Base-by-base conservation (phyloP, 2,888 invertebrate genomes). In the Tachina grossa region DNA sequence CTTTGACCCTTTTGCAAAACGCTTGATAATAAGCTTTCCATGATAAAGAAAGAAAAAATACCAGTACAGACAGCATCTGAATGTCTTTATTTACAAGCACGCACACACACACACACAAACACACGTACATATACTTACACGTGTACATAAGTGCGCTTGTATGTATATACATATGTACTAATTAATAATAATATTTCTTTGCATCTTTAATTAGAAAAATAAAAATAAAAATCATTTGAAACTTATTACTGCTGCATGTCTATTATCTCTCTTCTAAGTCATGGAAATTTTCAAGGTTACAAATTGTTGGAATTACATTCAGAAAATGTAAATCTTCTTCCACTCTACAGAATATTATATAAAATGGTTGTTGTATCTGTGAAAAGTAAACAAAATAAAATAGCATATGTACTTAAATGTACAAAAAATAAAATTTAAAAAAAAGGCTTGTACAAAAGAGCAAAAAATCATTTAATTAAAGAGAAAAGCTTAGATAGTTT, bases 201-300 rank as follows among this genome's bases (percentile, higher is more conserved):
- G 72, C 83, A 85, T 85, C 77, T 85, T 82, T 74, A 72, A 82
- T 82, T 85, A 85, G 74, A 85, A 85, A 85, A 63, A 47, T 72
- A 49, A 72, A 71, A 74, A 45, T 76, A 72, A 72, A 63, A 63
- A 16, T 55, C 14, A 72, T 59, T 39, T 76, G 66, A 72, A 63
- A 63, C 22, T 55, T 9, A 72, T 59, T 39, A 75, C 22, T 65
- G 19, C 81, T 82, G 72, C 77, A 72, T 43, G 69, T 85, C 79
- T 83, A 83, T 85, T 79, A 83, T 83, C 85, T 76, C 79, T 81
- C 81, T 71, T 72, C 71, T 83, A 85, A 85, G 83, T 85, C 85
- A 83, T 85, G 85, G 83, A 85, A 85, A 83, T 85, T 83, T 83
- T 85, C 85, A 85, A 85, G 85, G 85, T 80, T 83, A 85, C 66